Evolutionary conservation across 2,888 invertebrate species (phyloP), one percentile per base, ranked within the genome.

Genomic region (Lithophane semibrunnea): DNA sequence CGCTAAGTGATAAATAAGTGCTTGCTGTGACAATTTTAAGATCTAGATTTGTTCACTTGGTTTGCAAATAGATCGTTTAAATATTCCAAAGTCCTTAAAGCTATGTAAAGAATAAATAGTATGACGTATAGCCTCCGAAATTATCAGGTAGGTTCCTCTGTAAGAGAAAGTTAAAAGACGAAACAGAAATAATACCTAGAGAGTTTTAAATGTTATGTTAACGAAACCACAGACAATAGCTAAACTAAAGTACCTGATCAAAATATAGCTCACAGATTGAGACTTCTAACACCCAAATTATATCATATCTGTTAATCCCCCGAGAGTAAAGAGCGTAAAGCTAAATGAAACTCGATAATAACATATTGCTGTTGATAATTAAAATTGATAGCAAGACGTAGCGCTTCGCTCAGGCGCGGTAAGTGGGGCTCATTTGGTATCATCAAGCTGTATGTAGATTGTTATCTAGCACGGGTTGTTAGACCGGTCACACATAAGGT

Each of bases 321-420:
- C 64, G 9, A 61, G 58, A 66, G 69, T 74, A 85, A 80, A 80
- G 77, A 87, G 75, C 85, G 79, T 85, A 75, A 83, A 79, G 66
- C 44, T 66, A 83, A 81, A 87, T 76, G 83, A 87, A 86, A 85
- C 83, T 83, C 60, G 71, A 83, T 87, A 85, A 73, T 73, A 78
- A 85, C 37, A 66, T 73, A 76, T 73, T 52, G 44, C 66, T 56
- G n/a, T 47, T 47, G 18, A 61, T 77, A 77, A 79, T 85, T 75
- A 85, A 79, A 74, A 80, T 75, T 72, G 75, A 83, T 83, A 81
- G 71, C 77, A 66, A 65, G 66, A 63, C 24, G 74, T 56, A 61
- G 61, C 69, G 54, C 37, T 44, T 52, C 82, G 52, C 85, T 84
- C 82, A 75, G 73, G 82, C 85, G 72, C 29, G 49, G 72, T 81